A percentile compares a stretch with the other conserved stretches of the same genome.
Conservation (phyloP, 2,888 invertebrate genomes). For the Eustalomyia histrio region DNA sequence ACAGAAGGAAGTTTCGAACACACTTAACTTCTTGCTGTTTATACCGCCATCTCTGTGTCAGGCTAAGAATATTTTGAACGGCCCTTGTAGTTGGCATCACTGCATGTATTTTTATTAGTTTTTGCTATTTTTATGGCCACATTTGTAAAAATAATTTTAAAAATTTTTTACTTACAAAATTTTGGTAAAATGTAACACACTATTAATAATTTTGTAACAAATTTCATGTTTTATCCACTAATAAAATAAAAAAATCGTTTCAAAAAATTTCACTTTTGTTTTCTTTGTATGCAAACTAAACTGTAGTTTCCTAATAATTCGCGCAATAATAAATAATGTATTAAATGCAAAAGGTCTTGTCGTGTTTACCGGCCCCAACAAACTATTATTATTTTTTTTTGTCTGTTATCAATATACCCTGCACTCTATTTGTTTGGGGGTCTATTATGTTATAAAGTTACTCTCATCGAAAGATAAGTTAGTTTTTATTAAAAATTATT, state of each 20-base stretch:
- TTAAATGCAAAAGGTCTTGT: constrained; percentile 5
- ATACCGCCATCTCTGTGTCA: too few species aligned
- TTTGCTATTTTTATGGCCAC: background rate
- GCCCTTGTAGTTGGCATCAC: too few species aligned
- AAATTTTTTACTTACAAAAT: constrained; percentile 44
- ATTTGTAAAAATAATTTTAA: background rate
- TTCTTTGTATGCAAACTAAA: background rate
- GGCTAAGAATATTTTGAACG: too few species aligned
- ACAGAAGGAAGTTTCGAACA: too few species aligned
- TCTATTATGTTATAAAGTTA: background rate
- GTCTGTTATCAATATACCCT: background rate
- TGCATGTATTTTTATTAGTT: too few species aligned
- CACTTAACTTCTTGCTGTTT: too few species aligned
- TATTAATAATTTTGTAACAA: constrained; percentile 26
- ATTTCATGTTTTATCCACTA: constrained; percentile 28
- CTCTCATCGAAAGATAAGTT: background rate
- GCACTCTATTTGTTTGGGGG: background rate
- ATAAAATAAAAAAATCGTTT: too few species aligned
- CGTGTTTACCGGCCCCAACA: constrained; percentile 11
- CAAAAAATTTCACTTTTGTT: constrained; percentile 32
- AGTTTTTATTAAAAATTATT: background rate
- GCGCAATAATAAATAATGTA: background rate
- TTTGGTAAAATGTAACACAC: constrained; percentile 15
- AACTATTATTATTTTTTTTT: constrained; percentile 1
- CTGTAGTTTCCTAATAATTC: too few species aligned